Evolutionary conservation across 2,113 vertebrate species (phyloP).

Genomic region (Conger conger): DNA sequence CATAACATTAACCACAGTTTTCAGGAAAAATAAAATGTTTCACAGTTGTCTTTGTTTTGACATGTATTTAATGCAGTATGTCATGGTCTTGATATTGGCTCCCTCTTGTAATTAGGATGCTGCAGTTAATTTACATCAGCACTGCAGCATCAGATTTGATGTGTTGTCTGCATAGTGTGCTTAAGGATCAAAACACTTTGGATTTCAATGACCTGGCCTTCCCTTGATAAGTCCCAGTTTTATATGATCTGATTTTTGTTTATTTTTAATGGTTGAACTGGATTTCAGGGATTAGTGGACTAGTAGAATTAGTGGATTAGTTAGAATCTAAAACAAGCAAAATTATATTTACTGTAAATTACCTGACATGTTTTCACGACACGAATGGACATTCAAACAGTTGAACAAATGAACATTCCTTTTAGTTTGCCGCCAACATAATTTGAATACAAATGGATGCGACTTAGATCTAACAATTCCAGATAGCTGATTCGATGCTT

Average conservation of each 20-base stretch:
- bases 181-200: background rate
- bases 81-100: background rate
- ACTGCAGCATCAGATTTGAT: too few species aligned
- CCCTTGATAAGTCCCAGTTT: background rate
- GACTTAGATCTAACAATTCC: too few species aligned
- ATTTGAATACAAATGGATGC: too few species aligned
- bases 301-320: too few species aligned
- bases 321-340: background rate
- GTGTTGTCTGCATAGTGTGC: background rate
- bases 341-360: background rate
- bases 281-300: background rate
- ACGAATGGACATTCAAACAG: too few species aligned
- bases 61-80: background rate
- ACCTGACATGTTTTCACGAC: too few species aligned
- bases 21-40: background rate
- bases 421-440: too few species aligned
- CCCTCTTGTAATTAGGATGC: background rate
- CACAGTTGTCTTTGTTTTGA: background rate
- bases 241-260: background rate
- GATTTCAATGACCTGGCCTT: background rate
- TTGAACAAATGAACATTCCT: too few species aligned
- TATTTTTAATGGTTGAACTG: background rate
- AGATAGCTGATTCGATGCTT: too few species aligned
- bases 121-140: too few species aligned
- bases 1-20: background rate